Base-by-base conservation (phyloP, 92 coral and sea anemone species). In the Actinostola sp. region DNA sequence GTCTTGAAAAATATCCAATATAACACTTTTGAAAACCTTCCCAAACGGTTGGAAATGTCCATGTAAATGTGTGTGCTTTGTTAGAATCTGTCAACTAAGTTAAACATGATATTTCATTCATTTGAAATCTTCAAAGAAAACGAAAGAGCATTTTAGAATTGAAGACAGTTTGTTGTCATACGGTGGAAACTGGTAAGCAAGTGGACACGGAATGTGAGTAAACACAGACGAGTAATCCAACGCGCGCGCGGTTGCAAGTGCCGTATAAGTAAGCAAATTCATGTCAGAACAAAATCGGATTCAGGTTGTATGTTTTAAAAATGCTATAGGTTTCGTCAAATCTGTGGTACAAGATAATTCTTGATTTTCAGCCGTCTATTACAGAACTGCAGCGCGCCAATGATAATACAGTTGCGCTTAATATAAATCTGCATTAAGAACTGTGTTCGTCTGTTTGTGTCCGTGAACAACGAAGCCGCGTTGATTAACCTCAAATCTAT, bases 1-100 rank as follows among this genome's bases (percentile, higher is more conserved):
- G 57, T 23, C 46, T 50, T 31, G 28, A 31, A 51, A 33, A 68
- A 68, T 32, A 34, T 30, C 74, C 74, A 68, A 68, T 67, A 49
- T 28, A 45, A 49, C 29, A 68, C 74, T 68, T 68, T 20, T 51
- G 43, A 13, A 45, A n/a, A 30, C n/a, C 58, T 25, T 51, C 61
- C 26, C n/a, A 25, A 33, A 35, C 33, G 10, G 21, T 35, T 44
- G 9, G 45, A 11, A 39, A 38, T 57, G 2, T 57, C 2, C 31
- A 34, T n/a, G 33, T 15, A 51, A 32, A 49, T 33, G 17, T 68
- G 74, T 51, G 33, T 9, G 48, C 34, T 50, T n/a, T 30, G 45
- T 51, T 28, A n/a, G 53, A 16, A 11, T 13, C 73, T 67, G 62
- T 67, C 73, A 67, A 26, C 7, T n/a, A 7, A 57, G 35, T 51